Percentiles rank a stretch among this genome's conserved stretches.
Conservation (phyloP, 2,888 invertebrate genomes). For the Pimpla rufipes region DNA sequence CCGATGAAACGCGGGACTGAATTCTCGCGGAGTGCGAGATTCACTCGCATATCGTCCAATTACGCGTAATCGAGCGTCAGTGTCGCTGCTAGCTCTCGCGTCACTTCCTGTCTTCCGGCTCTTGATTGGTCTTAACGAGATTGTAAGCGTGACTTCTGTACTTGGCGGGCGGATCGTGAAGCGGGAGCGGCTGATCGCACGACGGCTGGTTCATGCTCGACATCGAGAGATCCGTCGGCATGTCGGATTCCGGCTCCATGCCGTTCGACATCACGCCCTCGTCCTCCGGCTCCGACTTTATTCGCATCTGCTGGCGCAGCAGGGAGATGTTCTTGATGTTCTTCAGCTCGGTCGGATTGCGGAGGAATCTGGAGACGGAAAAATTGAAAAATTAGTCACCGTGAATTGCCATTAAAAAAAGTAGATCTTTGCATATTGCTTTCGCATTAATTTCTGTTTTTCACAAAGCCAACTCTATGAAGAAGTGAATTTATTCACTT, state of each 20-base stretch:
- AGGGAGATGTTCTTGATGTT: conserved; percentile 97
- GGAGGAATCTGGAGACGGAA: conserved; percentile 90
- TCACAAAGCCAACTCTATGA: too few relatives aligned
- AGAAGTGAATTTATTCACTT: too few relatives aligned
- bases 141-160: conserved; percentile 84
- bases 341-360: conserved; percentile 97
- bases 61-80: conserved; percentile 65
- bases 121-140: conserved; percentile 83
- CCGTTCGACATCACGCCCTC: conserved; percentile 76
- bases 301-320: conserved; percentile 91
- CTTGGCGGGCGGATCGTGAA: conserved; percentile 83
- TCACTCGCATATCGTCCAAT: conserved; percentile 57
- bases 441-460: too few relatives aligned
- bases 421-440: too few relatives aligned
- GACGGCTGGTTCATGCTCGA: conserved; percentile 82
- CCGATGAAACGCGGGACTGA: conserved; percentile 5
- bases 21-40: conserved; percentile 32
- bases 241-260: conserved; percentile 82
- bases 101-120: conserved; percentile 84
- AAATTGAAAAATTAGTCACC: conserved; percentile 7
- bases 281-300: conserved; percentile 83
- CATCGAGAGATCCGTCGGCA: conserved; percentile 85
- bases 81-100: conserved; percentile 79
- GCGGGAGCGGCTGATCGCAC: conserved; percentile 77
- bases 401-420: background rate